Percentiles rank a stretch among this genome's conserved stretches.
Evolutionary conservation across 2,797 vertebrate species (phyloP).

Genomic region (Cossypha niveicapilla): DNA sequence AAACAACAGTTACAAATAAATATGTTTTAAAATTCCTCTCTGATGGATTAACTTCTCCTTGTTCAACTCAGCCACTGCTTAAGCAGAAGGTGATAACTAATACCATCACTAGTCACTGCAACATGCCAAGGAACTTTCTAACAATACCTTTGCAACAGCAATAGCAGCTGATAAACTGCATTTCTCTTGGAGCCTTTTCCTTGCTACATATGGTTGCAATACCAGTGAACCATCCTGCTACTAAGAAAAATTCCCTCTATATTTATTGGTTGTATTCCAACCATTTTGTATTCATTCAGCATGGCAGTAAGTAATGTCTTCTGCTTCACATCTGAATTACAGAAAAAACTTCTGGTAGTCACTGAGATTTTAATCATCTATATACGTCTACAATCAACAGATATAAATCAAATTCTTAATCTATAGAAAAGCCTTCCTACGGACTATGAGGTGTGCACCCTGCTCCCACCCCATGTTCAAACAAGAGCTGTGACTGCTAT

Average conservation of each 20-base stretch:
- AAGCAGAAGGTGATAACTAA: neutral
- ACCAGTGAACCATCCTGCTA: neutral
- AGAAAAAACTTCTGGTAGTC: neutral
- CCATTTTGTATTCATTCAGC: neutral
- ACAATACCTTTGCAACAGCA: neutral
- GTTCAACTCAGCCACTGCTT: neutral
- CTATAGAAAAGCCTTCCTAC: neutral
- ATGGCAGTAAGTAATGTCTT: neutral
- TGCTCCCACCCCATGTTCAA: neutral
- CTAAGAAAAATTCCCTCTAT: neutral
- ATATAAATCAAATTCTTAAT: neutral
- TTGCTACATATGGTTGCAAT: neutral
- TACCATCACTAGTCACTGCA: neutral
- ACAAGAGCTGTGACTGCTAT: neutral
- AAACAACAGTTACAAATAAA: constrained; percentile 39
- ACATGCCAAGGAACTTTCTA: neutral
- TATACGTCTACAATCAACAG: neutral
- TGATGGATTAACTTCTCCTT: constrained; percentile 36
- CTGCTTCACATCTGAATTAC: neutral
- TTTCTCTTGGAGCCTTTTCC: neutral
- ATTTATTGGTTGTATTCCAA: neutral
- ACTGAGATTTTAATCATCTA: neutral
- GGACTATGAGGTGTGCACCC: neutral
- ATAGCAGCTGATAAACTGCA: neutral
- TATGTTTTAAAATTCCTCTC: neutral